Evolutionary conservation across 2,888 invertebrate genomes (phyloP).

Genomic region (Callyntrura guangdongensis): DNA sequence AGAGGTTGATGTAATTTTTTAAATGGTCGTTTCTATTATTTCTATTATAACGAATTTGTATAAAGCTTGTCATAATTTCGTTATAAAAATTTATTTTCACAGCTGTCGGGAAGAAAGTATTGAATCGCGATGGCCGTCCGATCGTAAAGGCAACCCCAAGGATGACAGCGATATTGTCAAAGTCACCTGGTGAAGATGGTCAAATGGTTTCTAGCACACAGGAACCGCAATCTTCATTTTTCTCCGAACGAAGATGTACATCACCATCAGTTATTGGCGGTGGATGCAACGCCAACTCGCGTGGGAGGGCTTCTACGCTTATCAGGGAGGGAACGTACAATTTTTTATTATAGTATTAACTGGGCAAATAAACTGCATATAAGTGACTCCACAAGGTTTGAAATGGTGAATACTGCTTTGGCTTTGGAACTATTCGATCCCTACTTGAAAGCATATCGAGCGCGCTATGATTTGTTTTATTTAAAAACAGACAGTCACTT

Average conservation of each 20-base stretch:
- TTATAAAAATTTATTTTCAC: no score
- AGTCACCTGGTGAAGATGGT: no score
- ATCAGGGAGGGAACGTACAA: conserved; percentile 47
- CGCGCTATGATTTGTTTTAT: conserved; percentile 20
- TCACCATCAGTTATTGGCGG: conserved; percentile 30
- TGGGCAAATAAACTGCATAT: conserved; percentile 29
- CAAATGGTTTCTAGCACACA: no score
- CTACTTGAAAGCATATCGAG: conserved; percentile 36
- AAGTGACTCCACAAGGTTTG: conserved; percentile 33
- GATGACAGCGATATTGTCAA: no score
- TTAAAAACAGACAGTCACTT: conserved; percentile 62
- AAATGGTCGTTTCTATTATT: no score
- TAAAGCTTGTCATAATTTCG: no score
- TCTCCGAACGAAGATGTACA: neutral
- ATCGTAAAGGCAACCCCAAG: no score
- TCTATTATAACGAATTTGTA: no score
- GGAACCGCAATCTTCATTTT: no score
- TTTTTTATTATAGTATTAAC: conserved; percentile 30
- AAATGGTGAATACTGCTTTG: conserved; percentile 61
- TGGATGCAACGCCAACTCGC: conserved; percentile 56
- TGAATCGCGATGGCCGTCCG: no score
- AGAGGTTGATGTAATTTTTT: no score
- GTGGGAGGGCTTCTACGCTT: conserved; percentile 61
- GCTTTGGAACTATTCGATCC: conserved; percentile 58
- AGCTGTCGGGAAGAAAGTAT: no score